Percentiles rank a stretch among this genome's conserved stretches.
Conservation (phyloP, 1,140 invertebrate species). For the Ruditapes philippinarum region DNA sequence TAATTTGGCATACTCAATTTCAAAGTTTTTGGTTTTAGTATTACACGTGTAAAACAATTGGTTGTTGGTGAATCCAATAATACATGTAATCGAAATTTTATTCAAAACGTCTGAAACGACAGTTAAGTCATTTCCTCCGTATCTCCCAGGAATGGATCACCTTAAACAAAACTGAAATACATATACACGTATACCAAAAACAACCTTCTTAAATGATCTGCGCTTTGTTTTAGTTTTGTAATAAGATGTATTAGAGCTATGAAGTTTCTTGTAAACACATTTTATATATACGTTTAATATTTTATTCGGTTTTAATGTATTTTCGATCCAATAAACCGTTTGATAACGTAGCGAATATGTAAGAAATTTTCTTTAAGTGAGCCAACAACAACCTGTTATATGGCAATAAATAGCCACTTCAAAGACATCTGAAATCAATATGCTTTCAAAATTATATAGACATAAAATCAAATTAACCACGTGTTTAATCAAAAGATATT, state of each 20-base stretch:
- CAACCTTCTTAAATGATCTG: too few relatives aligned
- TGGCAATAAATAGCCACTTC: not conserved
- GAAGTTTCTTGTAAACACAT: constrained; percentile 1
- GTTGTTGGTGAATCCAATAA: too few relatives aligned
- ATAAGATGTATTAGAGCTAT: not conserved
- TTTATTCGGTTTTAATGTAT: not conserved
- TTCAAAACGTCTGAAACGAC: too few relatives aligned
- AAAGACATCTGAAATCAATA: not conserved
- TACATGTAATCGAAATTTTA: too few relatives aligned
- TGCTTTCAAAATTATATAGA: not conserved
- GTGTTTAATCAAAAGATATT: not conserved
- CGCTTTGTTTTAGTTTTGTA: too few relatives aligned
- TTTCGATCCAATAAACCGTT: not conserved
- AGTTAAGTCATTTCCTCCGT: too few relatives aligned
- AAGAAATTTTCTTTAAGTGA: not conserved
- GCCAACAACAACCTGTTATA: not conserved
- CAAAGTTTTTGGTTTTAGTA: too few relatives aligned
- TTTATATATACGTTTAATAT: not conserved
- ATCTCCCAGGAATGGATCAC: too few relatives aligned
- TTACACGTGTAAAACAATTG: too few relatives aligned
- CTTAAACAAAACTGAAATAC: too few relatives aligned
- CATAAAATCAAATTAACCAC: not conserved
- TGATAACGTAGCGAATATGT: not conserved
- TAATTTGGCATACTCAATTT: too few relatives aligned
- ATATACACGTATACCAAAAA: too few relatives aligned